A percentile compares a stretch with the other conserved stretches of the same genome.
Conservation (phyloP, 2,888 invertebrate genomes). For the Lycia hirtaria region DNA sequence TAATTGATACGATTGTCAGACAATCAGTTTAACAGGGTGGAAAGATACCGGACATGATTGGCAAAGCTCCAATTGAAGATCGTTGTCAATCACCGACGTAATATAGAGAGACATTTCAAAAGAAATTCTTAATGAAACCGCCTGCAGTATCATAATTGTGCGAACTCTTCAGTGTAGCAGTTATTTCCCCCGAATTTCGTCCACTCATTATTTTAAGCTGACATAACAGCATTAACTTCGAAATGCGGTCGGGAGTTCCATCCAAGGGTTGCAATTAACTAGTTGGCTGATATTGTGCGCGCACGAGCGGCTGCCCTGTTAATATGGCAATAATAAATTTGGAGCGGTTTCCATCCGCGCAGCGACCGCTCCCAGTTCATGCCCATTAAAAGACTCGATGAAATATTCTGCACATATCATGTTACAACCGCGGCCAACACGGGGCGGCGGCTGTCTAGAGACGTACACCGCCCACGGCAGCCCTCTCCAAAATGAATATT, state of each 20-base stretch:
- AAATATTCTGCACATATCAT: constrained; percentile 65
- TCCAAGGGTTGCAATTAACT: constrained; percentile 79
- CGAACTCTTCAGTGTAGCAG: constrained; percentile 25
- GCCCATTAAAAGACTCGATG: constrained; percentile 66
- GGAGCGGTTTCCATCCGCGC: constrained; percentile 65
- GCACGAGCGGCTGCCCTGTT: constrained; percentile 63
- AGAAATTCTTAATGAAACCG: constrained; percentile 15
- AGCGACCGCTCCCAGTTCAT: constrained; percentile 55
- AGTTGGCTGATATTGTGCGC: constrained; percentile 76
- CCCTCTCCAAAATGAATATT: constrained; percentile 53
- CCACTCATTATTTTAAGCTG: constrained; percentile 72
- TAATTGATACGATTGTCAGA: constrained; percentile 55
- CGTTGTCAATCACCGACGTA: constrained; percentile 42
- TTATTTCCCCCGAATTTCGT: constrained; percentile 54
- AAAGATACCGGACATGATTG: constrained; percentile 53
- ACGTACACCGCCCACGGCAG: constrained; percentile 38
- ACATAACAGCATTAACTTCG: constrained; percentile 76
- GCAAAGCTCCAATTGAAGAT: constrained; percentile 51
- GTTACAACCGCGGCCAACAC: constrained; percentile 46
- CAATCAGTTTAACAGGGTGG: constrained; percentile 59
- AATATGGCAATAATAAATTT: constrained; percentile 83
- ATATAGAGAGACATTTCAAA: constrained; percentile 3
- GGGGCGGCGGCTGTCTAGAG: constrained; percentile 42
- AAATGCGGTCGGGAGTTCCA: constrained; percentile 79
- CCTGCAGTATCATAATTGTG: constrained; percentile 12